Conservation (phyloP, 1,140 invertebrate genomes). For the Ctenoplectra terminalis region DNA sequence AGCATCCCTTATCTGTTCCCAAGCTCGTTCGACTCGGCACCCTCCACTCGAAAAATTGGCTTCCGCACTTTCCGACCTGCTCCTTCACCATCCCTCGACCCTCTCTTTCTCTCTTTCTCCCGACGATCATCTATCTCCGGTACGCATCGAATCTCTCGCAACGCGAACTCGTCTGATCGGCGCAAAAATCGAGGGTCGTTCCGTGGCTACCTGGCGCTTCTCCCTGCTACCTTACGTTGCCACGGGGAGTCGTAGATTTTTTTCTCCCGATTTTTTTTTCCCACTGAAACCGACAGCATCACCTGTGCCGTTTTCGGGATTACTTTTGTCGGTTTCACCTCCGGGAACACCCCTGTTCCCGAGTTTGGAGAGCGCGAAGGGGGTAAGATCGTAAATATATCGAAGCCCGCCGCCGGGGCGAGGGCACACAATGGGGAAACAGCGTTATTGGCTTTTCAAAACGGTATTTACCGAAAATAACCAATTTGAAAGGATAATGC, state of each 20-base stretch:
- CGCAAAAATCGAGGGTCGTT: conserved; percentile 48
- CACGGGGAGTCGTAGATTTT: conserved; percentile 56
- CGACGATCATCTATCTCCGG: conserved; percentile 60
- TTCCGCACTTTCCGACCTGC: conserved; percentile 55
- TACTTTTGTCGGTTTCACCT: conserved; percentile 78
- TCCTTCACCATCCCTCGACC: neutral
- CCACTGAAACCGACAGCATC: conserved; percentile 72
- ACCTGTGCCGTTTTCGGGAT: conserved; percentile 81
- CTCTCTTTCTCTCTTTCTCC: neutral
- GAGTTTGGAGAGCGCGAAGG: conserved; percentile 25
- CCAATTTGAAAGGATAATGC: conserved; percentile 81
- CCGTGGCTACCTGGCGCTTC: conserved; percentile 44
- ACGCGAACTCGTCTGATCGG: neutral
- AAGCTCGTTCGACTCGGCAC: conserved; percentile 4
- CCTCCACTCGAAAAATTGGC: conserved; percentile 68
- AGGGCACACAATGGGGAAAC: conserved; percentile 79
- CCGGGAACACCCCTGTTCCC: conserved; percentile 68
- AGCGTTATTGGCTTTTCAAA: conserved; percentile 83
- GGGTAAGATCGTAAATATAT: conserved; percentile 46
- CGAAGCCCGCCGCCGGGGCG: conserved; percentile 47
- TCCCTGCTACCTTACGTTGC: conserved; percentile 23
- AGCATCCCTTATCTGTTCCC: conserved; percentile 36
- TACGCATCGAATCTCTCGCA: conserved; percentile 53
- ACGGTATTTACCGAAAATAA: conserved; percentile 84
- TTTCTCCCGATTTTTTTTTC: conserved; percentile 66